phyloP scores from a whole-genome alignment of 2,797 vertebrate species.

The Micropoecilia bifurca region DNA sequence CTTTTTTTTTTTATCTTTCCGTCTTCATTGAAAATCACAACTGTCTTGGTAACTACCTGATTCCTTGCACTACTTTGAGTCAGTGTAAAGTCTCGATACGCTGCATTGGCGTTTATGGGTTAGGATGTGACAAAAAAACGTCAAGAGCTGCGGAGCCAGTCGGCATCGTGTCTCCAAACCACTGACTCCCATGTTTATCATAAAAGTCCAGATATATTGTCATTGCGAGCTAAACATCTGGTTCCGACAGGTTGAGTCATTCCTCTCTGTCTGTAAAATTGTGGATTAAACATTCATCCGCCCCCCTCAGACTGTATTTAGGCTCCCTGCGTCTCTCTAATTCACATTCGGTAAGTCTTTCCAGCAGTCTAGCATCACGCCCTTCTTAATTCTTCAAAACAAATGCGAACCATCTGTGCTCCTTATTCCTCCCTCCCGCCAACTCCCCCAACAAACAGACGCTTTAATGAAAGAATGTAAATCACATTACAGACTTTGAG shows the following conservation, averaged over 20 bases:
- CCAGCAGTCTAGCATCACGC: slow-evolving; percentile 50
- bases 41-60: neutral
- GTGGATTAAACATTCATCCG: slow-evolving; percentile 16
- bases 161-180: neutral
- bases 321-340: slow-evolving; percentile 43
- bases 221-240: slow-evolving; percentile 20
- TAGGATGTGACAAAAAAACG: neutral
- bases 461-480: slow-evolving; percentile 54
- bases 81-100: neutral
- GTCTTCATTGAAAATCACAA: neutral
- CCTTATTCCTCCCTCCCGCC: neutral
- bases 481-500: slow-evolving; percentile 35
- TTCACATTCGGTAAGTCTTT: slow-evolving; percentile 58
- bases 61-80: neutral
- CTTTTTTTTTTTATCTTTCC: neutral
- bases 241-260: slow-evolving; percentile 18
- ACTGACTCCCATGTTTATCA: slow-evolving; percentile 28
- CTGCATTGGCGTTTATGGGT: neutral
- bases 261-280: slow-evolving; percentile 20
- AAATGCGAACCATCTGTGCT: slow-evolving; percentile 76
- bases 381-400: slow-evolving; percentile 58
- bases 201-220: slow-evolving; percentile 56
- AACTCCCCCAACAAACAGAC: slow-evolving; percentile 18
- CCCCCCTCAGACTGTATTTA: slow-evolving; percentile 15
- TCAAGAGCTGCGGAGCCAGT: neutral